Evolutionary conservation across 2,113 vertebrate species (phyloP).

Genomic region (Pomatostomus ruficeps): DNA sequence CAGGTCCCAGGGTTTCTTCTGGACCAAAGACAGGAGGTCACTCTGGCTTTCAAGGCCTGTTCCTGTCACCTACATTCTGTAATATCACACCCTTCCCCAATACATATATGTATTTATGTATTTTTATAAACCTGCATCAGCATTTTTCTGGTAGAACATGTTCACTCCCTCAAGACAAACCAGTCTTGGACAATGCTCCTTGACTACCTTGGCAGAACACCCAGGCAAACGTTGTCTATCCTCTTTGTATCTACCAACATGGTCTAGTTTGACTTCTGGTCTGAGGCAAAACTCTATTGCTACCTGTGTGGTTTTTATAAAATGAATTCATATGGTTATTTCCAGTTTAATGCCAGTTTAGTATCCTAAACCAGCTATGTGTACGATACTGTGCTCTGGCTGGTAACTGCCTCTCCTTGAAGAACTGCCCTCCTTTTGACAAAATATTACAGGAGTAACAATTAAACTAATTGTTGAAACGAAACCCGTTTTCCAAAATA

Average conservation of each 20-base stretch:
- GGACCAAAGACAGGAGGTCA: no score
- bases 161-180: not conserved
- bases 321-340: not conserved
- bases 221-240: not conserved
- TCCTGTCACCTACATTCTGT: no score
- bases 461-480: not conserved
- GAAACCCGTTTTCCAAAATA: not conserved
- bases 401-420: not conserved
- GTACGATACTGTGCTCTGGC: not conserved
- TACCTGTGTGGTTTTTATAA: not conserved
- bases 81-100: no score
- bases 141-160: not conserved
- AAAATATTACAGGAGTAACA: not conserved
- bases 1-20: no score
- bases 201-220: fast-evolving
- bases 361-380: not conserved
- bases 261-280: not conserved
- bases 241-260: not conserved
- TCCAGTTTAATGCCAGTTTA: not conserved
- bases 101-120: not conserved
- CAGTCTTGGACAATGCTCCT: not conserved
- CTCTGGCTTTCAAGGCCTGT: no score
- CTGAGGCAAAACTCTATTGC: not conserved
- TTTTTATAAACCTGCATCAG: not conserved
- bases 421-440: not conserved